phyloP scores from a whole-genome alignment of 2,888 invertebrate genomes.

The Catocala nupta region DNA sequence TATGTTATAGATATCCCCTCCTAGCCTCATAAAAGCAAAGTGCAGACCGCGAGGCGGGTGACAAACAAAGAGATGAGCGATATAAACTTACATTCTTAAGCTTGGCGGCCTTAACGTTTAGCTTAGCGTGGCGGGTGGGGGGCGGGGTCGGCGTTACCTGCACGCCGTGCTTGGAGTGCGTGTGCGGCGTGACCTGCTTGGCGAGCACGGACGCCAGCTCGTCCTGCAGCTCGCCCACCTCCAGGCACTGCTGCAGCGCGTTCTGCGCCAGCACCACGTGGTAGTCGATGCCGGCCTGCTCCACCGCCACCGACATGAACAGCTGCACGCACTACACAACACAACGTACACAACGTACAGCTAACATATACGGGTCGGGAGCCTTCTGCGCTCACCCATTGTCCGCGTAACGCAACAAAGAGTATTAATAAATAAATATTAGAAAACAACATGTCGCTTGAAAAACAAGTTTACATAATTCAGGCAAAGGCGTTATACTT shows the following conservation, averaged over 20 bases:
- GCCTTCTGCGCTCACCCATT: no score
- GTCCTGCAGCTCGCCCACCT: constrained; percentile 93
- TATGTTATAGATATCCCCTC: no score
- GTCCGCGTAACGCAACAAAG: no score
- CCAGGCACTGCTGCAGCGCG: constrained; percentile 96
- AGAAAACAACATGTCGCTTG: no score
- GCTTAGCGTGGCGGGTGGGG: constrained; percentile 48
- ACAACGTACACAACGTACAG: neutral
- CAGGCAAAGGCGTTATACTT: no score
- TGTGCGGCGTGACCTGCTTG: constrained; percentile 96
- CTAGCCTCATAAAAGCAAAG: constrained; percentile 25
- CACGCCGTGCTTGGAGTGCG: constrained; percentile 93
- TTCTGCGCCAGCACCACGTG: constrained; percentile 99
- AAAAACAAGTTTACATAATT: no score
- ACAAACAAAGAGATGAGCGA: constrained; percentile 6
- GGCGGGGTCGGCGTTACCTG: constrained; percentile 86
- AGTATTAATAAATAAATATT: no score
- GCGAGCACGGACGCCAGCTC: constrained; percentile 97
- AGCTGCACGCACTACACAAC: constrained; percentile 94
- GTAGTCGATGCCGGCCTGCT: constrained; percentile 98
- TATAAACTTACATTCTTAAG: constrained; percentile 81
- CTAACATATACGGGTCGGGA: neutral
- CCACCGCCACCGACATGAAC: constrained; percentile 98
- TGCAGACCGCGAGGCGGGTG: constrained; percentile 12
- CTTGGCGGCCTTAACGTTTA: constrained; percentile 73